A percentile compares a stretch with the other conserved stretches of the same genome.
phyloP scores from a whole-genome alignment of 2,113 vertebrate species.

The Addax nasomaculatus region DNA sequence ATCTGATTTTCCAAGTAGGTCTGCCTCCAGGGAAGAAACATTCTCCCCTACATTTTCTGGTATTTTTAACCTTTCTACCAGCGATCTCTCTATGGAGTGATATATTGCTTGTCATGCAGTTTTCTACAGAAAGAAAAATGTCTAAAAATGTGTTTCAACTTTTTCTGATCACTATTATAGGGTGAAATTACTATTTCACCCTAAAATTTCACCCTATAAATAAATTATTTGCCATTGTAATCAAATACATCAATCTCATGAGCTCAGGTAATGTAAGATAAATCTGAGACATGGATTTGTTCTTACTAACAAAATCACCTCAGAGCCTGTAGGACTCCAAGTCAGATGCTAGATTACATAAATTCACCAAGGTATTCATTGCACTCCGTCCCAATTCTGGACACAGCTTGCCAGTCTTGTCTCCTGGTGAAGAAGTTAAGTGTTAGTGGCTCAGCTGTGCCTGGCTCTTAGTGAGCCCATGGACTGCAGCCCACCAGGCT shows the following conservation, averaged over 20 bases:
- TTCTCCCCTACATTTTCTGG: neutral
- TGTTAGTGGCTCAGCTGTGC: neutral
- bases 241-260: neutral
- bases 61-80: neutral
- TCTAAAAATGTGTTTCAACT: neutral
- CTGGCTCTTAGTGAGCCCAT: neutral
- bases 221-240: neutral
- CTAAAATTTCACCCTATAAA: neutral
- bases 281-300: neutral
- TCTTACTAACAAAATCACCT: neutral
- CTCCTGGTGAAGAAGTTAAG: neutral
- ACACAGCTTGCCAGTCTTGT: neutral
- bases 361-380: neutral
- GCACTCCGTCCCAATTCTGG: neutral
- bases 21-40: conserved; percentile 22
- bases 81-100: neutral
- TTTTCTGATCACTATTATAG: neutral
- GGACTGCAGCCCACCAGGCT: neutral
- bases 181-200: neutral
- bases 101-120: neutral
- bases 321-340: neutral
- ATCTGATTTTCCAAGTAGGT: neutral
- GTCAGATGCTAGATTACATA: neutral
- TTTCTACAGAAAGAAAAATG: neutral
- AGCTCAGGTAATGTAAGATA: neutral